Evolutionary conservation across 1,140 invertebrate species (phyloP), one percentile per base, ranked within the genome.

Genomic region (Eurosta solidaginis): DNA sequence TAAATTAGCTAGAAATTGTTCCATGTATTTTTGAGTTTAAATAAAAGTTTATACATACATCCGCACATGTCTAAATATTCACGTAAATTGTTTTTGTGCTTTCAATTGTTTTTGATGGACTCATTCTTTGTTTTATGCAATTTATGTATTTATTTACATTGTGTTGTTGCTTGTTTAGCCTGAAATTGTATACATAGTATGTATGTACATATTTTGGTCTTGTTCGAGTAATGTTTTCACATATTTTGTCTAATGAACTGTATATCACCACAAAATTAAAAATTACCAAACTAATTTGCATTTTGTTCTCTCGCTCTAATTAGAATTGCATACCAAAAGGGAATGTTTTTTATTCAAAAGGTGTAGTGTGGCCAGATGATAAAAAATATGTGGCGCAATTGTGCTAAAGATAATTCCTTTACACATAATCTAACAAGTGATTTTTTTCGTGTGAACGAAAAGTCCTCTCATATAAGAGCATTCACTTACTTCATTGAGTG

Each of bases 261-360:
- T 68, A 40, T 68, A 68, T 68, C 59, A 33, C 27, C n/a, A 42
- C 59, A 40, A n/a, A 68, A 68, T 68, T 40, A 68, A 68, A 68
- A 68, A 68, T 68, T 40, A 42, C 29, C 17, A 40, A 40, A 68
- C 59, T 68, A 40, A 68, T 68, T 68, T 68, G 59, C 59, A 68
- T 68, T 68, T 68, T 68, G 40, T 68, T 68, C 59, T n/a, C n/a
- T 36, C n/a, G 59, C 33, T n/a, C 22, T 40, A 68, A 68, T 68
- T 68, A 40, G 59, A 68, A 68, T 20, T 40, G n/a, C 59, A 14
- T 33, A n/a, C n/a, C 22, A 22, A 47, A 47, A 47, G 4, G 12
- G 45, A 47, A 47, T 47, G 45, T 47, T 47, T 47, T n/a, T 47
- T 47, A n/a, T n/a, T n/a, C n/a, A n/a, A n/a, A n/a, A n/a, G n/a